These are phyloP conservation scores for Acleris laterana DNA, from an alignment of 2,888 invertebrate genomes.

Conservation along the genomic window DNA sequence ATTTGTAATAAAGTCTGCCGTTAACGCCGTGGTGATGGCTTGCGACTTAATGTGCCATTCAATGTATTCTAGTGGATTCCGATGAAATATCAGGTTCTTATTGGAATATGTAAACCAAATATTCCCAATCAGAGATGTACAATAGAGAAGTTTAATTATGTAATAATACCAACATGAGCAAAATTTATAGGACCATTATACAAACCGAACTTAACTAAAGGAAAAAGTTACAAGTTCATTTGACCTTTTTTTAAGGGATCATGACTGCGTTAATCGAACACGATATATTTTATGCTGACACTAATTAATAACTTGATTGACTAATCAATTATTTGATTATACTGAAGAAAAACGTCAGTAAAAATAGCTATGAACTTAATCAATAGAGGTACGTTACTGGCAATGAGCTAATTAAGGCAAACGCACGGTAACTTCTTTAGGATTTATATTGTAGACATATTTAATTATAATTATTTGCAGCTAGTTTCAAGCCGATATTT, in stretches of 20 bases:
- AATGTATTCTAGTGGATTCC: conserved; percentile 18
- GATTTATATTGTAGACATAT: too few species aligned
- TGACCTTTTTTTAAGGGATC: too few species aligned
- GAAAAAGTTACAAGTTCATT: too few species aligned
- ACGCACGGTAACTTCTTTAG: not conserved
- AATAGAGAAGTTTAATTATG: too few species aligned
- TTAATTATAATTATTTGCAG: not conserved
- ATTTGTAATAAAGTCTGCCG: conserved; percentile 17
- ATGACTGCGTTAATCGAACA: too few species aligned
- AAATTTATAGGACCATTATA: too few species aligned
- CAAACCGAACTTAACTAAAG: too few species aligned
- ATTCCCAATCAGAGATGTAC: too few species aligned
- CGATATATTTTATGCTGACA: conserved; percentile 1
- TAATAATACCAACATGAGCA: too few species aligned
- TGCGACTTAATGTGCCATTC: conserved; percentile 10
- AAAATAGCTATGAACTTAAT: not conserved
- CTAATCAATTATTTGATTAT: not conserved
- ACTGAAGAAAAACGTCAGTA: not conserved
- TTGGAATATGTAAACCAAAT: too few species aligned
- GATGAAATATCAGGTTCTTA: conserved; percentile 2
- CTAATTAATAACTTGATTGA: conserved; percentile 16
- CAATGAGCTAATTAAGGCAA: not conserved
- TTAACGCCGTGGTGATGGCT: conserved; percentile 26
- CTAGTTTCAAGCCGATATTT: too few species aligned
- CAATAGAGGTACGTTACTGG: conserved; percentile 18